Conservation (phyloP, 2,797 vertebrate genomes). For the Cirrhinus mrigala region DNA sequence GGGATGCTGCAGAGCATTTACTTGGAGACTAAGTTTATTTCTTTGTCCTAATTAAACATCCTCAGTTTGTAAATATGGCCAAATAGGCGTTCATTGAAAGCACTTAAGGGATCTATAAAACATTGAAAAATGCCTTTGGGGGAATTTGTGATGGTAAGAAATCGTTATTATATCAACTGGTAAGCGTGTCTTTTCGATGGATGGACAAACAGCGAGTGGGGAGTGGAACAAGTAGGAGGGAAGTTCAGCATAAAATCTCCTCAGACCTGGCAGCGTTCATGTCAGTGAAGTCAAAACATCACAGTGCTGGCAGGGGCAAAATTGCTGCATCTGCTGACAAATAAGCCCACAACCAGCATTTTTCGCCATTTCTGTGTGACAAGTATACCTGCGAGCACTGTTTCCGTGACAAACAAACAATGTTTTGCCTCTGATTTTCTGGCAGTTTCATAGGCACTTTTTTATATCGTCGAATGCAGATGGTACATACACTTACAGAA, state of each 20-base stretch:
- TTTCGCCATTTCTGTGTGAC: constrained; percentile 43
- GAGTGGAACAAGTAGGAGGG: constrained; percentile 6
- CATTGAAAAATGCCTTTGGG: constrained; percentile 23
- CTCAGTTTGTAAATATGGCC: constrained; percentile 20
- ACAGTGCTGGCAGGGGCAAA: constrained; percentile 18
- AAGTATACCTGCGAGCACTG: constrained; percentile 23
- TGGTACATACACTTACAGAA: neutral
- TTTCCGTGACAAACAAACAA: constrained; percentile 44
- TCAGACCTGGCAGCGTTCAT: constrained; percentile 15
- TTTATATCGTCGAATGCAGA: constrained; percentile 6
- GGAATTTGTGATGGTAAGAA: constrained; percentile 16
- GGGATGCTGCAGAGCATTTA: constrained; percentile 25
- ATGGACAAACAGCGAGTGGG: constrained; percentile 2
- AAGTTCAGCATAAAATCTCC: constrained; percentile 32
- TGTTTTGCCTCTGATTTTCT: constrained; percentile 18
- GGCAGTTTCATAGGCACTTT: constrained; percentile 37
- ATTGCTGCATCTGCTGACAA: constrained; percentile 44
- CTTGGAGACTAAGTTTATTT: constrained; percentile 31
- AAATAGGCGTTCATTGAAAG: constrained; percentile 21
- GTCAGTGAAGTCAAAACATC: constrained; percentile 48
- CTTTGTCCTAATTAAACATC: constrained; percentile 25
- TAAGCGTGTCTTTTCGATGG: constrained; percentile 7
- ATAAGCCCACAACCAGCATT: constrained; percentile 33
- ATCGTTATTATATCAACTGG: constrained; percentile 17
- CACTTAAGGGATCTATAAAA: constrained; percentile 28